These are phyloP conservation scores for Scarus forsteni DNA, from an alignment of 2,797 vertebrate species.

Conservation along the genomic window DNA sequence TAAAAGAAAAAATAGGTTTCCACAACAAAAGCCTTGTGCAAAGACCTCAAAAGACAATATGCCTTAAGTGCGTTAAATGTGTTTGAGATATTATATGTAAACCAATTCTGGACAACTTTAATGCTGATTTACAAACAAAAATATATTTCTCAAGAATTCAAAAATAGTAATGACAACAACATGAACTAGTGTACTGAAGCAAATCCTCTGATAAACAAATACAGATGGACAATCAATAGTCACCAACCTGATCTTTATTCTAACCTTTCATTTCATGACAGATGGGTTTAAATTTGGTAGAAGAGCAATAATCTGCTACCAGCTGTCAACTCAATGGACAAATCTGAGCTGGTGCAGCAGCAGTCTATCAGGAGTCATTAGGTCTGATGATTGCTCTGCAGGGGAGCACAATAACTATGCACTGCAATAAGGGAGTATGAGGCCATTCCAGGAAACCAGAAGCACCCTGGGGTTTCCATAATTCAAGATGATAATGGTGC, in stretches of 20 bases:
- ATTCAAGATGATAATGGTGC: slow-evolving; percentile 50
- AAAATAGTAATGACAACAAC: background rate
- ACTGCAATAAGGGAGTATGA: slow-evolving; percentile 29
- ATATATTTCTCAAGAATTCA: too few species aligned
- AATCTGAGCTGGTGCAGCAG: slow-evolving; percentile 25
- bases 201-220: background rate
- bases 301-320: slow-evolving; percentile 24
- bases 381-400: slow-evolving; percentile 47
- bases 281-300: slow-evolving; percentile 21
- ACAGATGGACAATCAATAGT: background rate
- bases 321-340: slow-evolving; percentile 38
- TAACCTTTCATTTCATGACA: background rate
- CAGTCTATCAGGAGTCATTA: slow-evolving; percentile 49
- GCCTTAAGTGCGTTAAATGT: too few species aligned
- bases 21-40: too few species aligned
- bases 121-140: too few species aligned
- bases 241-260: slow-evolving; percentile 15
- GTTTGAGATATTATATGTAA: too few species aligned
- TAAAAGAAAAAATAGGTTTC: too few species aligned
- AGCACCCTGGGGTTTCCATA: slow-evolving; percentile 43
- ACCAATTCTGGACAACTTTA: too few species aligned
- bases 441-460: slow-evolving; percentile 45
- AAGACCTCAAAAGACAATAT: too few species aligned
- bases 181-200: background rate
- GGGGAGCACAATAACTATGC: slow-evolving; percentile 42